Evolutionary conservation across 2,888 invertebrate genomes (phyloP).

Genomic region (Eueremaeus valkanovi): DNA sequence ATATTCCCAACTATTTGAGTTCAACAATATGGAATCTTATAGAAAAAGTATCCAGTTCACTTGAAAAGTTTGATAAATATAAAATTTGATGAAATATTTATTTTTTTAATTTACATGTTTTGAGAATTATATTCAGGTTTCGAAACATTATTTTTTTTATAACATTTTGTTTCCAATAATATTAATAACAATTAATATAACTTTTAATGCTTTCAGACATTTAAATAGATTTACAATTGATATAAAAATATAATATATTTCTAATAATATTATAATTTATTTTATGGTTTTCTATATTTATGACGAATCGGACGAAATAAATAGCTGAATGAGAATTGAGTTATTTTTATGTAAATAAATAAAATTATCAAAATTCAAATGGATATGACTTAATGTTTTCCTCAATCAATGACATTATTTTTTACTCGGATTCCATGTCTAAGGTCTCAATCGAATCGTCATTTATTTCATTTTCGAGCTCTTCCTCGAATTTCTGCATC

Average conservation of each 20-base stretch:
- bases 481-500: conserved; percentile 37
- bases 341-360: too few relatives aligned
- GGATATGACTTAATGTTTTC: background rate
- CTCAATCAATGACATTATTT: too few relatives aligned
- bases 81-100: background rate
- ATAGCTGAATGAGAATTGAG: too few relatives aligned
- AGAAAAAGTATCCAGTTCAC: background rate
- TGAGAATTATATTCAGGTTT: background rate
- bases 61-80: conserved; percentile 2
- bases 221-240: too few relatives aligned
- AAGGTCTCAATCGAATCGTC: conserved; percentile 4
- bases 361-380: background rate
- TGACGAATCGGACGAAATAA: too few relatives aligned
- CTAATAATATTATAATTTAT: too few relatives aligned
- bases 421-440: background rate
- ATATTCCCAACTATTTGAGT: background rate
- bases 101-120: background rate
- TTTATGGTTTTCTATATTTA: too few relatives aligned
- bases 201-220: too few relatives aligned
- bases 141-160: too few relatives aligned
- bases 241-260: too few relatives aligned
- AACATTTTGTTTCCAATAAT: too few relatives aligned
- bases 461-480: conserved; percentile 36
- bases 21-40: background rate
- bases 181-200: too few relatives aligned